These are phyloP conservation scores for Leptinotarsa peninsularis DNA, from an alignment of 2,888 invertebrate genomes.

Conservation along the genomic window DNA sequence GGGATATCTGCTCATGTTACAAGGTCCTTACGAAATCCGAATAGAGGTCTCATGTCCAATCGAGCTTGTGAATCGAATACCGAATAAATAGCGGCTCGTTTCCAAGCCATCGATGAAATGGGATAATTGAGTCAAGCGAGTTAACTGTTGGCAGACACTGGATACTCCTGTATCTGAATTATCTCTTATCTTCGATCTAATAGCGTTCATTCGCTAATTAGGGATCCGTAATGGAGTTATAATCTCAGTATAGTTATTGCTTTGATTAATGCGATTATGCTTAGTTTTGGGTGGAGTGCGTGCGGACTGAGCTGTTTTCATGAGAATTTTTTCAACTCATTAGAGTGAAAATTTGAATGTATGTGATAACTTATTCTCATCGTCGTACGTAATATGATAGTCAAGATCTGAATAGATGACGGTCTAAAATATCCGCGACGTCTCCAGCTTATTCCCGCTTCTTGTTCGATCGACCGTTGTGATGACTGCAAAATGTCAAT, in stretches of 20 bases:
- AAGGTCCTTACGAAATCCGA: neutral
- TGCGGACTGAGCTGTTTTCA: neutral
- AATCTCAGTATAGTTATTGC: neutral
- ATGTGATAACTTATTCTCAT: no score
- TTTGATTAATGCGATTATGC: constrained; percentile 11
- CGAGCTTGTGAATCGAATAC: neutral
- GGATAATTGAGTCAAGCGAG: constrained; percentile 16
- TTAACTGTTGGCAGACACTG: constrained; percentile 3
- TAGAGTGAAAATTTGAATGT: no score
- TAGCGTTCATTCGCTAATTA: constrained; percentile 20
- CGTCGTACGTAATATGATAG: no score
- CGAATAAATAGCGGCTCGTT: neutral
- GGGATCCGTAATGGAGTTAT: neutral
- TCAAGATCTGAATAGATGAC: no score
- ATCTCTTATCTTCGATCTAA: constrained; percentile 17
- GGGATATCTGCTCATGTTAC: no score
- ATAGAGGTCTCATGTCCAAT: neutral
- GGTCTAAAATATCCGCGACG: no score
- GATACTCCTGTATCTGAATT: constrained; percentile 5
- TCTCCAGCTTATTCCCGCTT: no score
- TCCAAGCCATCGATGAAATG: constrained; percentile 17
- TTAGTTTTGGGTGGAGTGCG: neutral
- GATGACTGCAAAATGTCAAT: no score
- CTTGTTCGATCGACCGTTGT: no score
- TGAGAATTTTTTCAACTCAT: neutral